Conservation (phyloP, 2,888 invertebrate species). For the Conops quadrifasciatus region DNA sequence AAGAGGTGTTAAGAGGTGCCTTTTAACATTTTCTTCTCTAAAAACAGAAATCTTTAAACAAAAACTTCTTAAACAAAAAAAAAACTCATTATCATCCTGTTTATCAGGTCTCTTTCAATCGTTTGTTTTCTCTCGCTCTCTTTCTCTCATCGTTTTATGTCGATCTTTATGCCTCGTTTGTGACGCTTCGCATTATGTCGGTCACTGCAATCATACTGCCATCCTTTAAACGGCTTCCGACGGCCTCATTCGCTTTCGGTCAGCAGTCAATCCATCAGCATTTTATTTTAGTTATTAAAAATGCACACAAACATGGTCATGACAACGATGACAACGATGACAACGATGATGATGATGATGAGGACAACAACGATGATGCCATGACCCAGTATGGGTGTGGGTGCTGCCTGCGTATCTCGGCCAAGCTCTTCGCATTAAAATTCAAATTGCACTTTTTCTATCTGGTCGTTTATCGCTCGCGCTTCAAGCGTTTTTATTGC, state of each 20-base stretch:
- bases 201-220: no score
- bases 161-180: background rate
- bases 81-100: no score
- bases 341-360: no score
- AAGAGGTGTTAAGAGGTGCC: no score
- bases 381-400: background rate
- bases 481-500: conserved; percentile 17
- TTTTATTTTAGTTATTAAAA: conserved; percentile 28
- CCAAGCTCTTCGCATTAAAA: conserved; percentile 29
- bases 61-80: no score
- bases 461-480: conserved; percentile 13
- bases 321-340: background rate
- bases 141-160: no score
- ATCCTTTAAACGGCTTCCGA: background rate
- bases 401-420: background rate
- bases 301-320: conserved; percentile 14
- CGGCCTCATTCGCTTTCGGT: conserved; percentile 6
- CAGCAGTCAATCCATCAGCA: conserved; percentile 13
- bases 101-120: no score
- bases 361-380: no score
- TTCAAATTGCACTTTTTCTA: conserved; percentile 28
- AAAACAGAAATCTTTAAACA: no score
- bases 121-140: no score
- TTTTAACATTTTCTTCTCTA: no score
- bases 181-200: background rate